A percentile compares a stretch with the other conserved stretches of the same genome.
phyloP scores from a whole-genome alignment of 2,888 invertebrate genomes.

The Luperina testacea region DNA sequence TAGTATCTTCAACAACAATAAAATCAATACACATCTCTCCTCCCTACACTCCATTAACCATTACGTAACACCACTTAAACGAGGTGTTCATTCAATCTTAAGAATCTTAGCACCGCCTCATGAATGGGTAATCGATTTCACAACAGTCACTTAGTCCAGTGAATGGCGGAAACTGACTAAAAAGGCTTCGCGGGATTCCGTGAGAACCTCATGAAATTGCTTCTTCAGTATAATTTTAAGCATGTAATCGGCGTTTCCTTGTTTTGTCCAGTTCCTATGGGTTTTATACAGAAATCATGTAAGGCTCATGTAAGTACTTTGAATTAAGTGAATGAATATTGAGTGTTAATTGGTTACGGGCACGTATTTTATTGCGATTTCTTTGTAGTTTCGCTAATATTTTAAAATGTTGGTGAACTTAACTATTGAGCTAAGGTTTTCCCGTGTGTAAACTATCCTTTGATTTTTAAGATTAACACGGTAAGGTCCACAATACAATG shows the following conservation, averaged over 20 bases:
- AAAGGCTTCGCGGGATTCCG: constrained; percentile 76
- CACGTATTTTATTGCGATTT: neutral
- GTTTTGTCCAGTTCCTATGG: constrained; percentile 71
- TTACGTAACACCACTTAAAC: constrained; percentile 57
- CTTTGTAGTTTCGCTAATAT: neutral
- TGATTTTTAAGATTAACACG: neutral
- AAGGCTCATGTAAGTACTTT: constrained; percentile 21
- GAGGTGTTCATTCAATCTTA: constrained; percentile 64
- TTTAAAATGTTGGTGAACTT: neutral
- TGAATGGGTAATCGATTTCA: constrained; percentile 81
- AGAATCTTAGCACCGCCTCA: constrained; percentile 74
- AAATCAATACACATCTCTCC: constrained; percentile 16
- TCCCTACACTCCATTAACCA: constrained; percentile 1
- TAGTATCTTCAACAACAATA: constrained; percentile 29
- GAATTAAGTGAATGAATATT: constrained; percentile 25
- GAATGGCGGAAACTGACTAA: constrained; percentile 73
- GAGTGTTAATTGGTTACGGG: neutral
- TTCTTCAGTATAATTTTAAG: constrained; percentile 63
- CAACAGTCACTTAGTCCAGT: constrained; percentile 72
- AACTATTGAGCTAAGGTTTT: neutral
- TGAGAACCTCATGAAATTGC: constrained; percentile 67
- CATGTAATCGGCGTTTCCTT: constrained; percentile 81
- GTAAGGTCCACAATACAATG: neutral
- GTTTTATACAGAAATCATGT: constrained; percentile 59
- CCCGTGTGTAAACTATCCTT: neutral